Evolutionary conservation across 2,113 vertebrate species (phyloP).

Genomic region (Colius striatus): DNA sequence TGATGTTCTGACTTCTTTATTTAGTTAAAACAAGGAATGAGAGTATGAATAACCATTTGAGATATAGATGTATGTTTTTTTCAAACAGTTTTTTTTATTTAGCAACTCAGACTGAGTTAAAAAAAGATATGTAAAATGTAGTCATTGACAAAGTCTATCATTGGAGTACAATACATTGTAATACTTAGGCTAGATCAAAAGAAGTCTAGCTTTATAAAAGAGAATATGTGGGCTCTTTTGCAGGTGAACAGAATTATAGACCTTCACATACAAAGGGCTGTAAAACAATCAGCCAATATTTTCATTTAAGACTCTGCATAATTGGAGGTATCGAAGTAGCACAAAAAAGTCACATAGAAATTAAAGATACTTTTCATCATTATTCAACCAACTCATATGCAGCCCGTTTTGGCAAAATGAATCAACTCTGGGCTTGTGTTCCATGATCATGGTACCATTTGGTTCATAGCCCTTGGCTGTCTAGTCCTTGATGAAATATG

Average conservation of each 20-base stretch:
- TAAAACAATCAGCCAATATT: not conserved
- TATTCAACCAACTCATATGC: not conserved
- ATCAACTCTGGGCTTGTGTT: not conserved
- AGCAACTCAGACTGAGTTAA: not conserved
- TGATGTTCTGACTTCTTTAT: not conserved
- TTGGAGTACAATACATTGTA: not conserved
- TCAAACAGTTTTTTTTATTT: not conserved
- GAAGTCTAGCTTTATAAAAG: not conserved
- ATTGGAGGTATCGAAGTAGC: not conserved
- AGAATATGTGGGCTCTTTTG: not conserved
- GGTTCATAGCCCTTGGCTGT: not conserved
- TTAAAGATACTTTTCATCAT: not conserved
- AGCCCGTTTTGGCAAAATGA: not conserved
- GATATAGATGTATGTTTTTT: not conserved
- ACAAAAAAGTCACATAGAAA: not conserved
- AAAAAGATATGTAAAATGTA: not conserved
- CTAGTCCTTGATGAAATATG: not conserved
- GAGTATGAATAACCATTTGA: not conserved
- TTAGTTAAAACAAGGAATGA: not conserved
- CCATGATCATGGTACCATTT: not conserved
- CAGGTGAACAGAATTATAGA: not conserved
- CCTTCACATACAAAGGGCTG: not conserved
- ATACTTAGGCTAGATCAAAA: not conserved
- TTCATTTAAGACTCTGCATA: not conserved
- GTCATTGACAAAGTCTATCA: not conserved